Conservation (phyloP, 2,797 vertebrate species). For the Sebastes steindachneri region DNA sequence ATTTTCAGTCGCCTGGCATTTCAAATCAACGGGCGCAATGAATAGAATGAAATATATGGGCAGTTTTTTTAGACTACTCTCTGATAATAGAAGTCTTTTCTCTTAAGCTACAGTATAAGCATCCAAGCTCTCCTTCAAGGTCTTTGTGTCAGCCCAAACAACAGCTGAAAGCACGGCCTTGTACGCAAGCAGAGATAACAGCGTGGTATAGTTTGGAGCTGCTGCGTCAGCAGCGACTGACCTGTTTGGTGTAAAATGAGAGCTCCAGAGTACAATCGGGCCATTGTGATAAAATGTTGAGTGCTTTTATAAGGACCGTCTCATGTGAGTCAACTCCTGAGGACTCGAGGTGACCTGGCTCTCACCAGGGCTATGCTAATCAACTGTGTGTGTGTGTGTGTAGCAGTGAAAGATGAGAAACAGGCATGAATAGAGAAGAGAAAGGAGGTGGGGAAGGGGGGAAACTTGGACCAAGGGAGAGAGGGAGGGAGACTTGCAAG, state of each 20-base stretch:
- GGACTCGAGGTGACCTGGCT: constrained; percentile 54
- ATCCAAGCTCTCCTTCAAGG: not conserved
- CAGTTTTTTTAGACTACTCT: not conserved
- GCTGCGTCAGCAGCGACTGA: constrained; percentile 22
- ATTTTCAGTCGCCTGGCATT: constrained; percentile 54
- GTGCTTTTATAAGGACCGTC: constrained; percentile 33
- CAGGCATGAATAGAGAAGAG: constrained; percentile 21
- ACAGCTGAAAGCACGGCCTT: not conserved
- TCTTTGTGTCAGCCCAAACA: not conserved
- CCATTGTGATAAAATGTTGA: constrained; percentile 53
- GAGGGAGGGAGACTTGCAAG: constrained; percentile 38
- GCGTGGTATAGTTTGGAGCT: not conserved
- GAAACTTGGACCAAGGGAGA: constrained; percentile 31
- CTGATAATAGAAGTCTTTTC: not conserved
- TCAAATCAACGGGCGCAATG: constrained; percentile 14
- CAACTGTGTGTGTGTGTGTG: constrained; percentile 25
- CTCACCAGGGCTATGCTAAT: constrained; percentile 53
- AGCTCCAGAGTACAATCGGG: constrained; percentile 59
- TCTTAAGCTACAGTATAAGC: not conserved
- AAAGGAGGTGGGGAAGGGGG: constrained; percentile 16
- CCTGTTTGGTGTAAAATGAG: constrained; percentile 52
- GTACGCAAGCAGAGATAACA: constrained; percentile 4
- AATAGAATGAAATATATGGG: not conserved
- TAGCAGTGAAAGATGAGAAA: constrained; percentile 68
- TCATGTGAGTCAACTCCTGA: constrained; percentile 71